Conservation (phyloP, 2,888 invertebrate species). For the Mesoligia furuncula region DNA sequence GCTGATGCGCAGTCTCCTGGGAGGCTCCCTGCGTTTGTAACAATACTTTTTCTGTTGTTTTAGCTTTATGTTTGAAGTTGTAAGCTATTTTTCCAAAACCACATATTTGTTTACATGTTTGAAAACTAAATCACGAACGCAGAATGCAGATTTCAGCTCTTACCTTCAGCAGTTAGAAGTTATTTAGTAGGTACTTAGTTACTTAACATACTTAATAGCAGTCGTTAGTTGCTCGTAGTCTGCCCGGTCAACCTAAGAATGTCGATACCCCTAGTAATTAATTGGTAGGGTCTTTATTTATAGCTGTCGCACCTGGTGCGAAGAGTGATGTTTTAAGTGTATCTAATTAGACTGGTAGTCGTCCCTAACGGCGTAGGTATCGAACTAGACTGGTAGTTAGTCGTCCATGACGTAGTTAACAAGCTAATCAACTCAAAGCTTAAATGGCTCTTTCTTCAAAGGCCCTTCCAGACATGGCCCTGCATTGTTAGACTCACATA, state of each 20-base stretch:
- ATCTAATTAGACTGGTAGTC: constrained; percentile 17
- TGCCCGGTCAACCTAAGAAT: constrained; percentile 28
- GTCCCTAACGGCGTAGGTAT: constrained; percentile 1
- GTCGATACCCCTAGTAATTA: constrained; percentile 41
- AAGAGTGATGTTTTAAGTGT: constrained; percentile 23
- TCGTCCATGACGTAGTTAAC: neutral
- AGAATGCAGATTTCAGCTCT: neutral
- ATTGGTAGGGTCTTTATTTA: constrained; percentile 44
- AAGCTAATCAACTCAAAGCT: neutral
- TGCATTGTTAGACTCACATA: neutral
- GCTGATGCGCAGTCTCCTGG: too few relatives aligned
- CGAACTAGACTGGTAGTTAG: neutral
- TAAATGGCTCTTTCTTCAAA: neutral
- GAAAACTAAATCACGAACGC: constrained; percentile 3
- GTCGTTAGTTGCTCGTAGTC: constrained; percentile 9
- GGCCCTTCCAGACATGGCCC: neutral
- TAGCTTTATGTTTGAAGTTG: neutral
- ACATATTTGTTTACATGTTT: neutral
- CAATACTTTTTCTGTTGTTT: neutral
- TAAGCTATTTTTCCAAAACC: neutral
- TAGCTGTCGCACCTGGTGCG: constrained; percentile 8
- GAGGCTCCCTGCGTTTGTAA: too few relatives aligned
- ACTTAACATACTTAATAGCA: constrained; percentile 2
- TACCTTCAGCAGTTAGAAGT: neutral
- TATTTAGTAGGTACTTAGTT: constrained; percentile 16